Evolutionary conservation across 1,140 invertebrate genomes (phyloP).

Genomic region (Heliothis subflexa): DNA sequence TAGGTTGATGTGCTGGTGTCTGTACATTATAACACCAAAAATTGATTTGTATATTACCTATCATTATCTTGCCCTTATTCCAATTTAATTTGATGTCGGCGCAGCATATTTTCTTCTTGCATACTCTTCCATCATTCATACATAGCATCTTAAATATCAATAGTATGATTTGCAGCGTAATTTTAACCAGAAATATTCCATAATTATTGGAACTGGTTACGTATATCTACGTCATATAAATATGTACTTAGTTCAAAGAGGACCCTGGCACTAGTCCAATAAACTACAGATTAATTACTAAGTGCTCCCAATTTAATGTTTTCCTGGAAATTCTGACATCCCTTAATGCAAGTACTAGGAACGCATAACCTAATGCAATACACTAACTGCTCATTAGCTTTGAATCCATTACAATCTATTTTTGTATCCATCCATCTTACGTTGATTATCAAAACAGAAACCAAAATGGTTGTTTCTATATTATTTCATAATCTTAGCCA

Average conservation of each 20-base stretch:
- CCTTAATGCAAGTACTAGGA: not conserved
- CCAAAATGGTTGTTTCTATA: not conserved
- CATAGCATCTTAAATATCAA: no score
- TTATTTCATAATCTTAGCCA: conserved; percentile 24
- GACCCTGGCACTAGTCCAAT: not conserved
- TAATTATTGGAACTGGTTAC: not conserved
- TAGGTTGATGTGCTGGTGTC: no score
- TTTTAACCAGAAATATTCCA: not conserved
- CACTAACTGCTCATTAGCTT: not conserved
- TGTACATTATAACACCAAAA: no score
- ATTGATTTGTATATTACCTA: no score
- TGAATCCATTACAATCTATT: not conserved
- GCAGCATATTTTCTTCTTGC: no score
- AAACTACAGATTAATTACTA: not conserved
- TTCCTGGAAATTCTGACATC: not conserved
- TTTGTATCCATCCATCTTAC: not conserved
- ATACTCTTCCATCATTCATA: no score
- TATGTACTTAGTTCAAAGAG: not conserved
- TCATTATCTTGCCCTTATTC: no score
- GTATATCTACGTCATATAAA: not conserved
- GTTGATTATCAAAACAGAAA: not conserved
- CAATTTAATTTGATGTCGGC: no score
- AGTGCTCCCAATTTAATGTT: not conserved
- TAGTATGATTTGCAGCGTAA: not conserved
- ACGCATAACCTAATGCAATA: not conserved